phyloP scores from a whole-genome alignment of 2,888 invertebrate genomes.

The Palloptera scutellata region DNA sequence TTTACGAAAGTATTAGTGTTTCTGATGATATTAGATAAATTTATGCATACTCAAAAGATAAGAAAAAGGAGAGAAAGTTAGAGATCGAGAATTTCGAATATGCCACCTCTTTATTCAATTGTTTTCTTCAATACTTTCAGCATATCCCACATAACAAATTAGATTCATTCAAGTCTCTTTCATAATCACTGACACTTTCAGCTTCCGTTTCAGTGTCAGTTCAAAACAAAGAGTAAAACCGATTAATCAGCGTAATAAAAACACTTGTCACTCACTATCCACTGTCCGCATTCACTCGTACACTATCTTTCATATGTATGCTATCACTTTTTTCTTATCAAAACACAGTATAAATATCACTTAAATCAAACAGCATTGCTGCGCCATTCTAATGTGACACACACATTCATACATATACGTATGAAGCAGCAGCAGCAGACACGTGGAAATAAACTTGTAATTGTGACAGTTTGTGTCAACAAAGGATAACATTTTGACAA shows the following conservation, averaged over 20 bases:
- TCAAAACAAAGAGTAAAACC: constrained; percentile 24
- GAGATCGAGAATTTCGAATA: no score
- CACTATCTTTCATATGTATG: constrained; percentile 47
- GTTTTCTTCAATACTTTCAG: no score
- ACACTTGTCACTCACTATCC: constrained; percentile 52
- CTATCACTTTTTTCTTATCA: constrained; percentile 48
- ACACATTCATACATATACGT: no score
- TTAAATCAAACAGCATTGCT: constrained; percentile 46
- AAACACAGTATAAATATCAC: constrained; percentile 53
- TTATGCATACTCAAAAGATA: neutral
- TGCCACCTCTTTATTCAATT: no score
- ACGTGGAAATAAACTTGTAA: constrained; percentile 56
- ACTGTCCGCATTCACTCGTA: neutral
- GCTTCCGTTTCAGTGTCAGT: constrained; percentile 27
- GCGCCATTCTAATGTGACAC: no score
- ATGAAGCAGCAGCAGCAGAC: constrained; percentile 2
- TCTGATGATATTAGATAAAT: neutral
- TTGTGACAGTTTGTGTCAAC: constrained; percentile 61
- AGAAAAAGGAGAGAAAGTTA: no score
- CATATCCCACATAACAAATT: no score
- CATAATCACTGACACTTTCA: neutral
- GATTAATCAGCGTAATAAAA: constrained; percentile 55
- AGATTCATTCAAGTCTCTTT: no score
- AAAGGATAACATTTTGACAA: constrained; percentile 42
- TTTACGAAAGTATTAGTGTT: neutral